phyloP scores from a whole-genome alignment of 2,888 invertebrate species.

The Prosapia bicincta region DNA sequence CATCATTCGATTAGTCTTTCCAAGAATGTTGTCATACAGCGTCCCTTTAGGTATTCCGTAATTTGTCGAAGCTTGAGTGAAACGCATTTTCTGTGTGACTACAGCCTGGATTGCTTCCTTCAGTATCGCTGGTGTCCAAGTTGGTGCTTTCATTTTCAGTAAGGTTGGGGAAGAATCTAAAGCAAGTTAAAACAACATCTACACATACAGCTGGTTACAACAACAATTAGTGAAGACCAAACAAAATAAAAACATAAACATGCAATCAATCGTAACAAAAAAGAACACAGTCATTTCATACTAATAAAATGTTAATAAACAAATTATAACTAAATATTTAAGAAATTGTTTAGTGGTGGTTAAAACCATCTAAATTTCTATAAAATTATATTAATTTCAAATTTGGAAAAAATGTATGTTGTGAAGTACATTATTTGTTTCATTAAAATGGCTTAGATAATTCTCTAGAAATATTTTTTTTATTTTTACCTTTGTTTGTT shows the following conservation, averaged over 20 bases:
- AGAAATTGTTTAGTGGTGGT: too few species aligned
- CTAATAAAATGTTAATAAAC: too few species aligned
- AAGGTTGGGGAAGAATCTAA: conserved; percentile 38
- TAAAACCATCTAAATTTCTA: too few species aligned
- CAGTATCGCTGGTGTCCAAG: conserved; percentile 70
- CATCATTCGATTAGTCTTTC: conserved; percentile 72
- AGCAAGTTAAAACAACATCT: conserved; percentile 36
- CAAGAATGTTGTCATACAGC: conserved; percentile 72
- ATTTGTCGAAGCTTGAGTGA: conserved; percentile 68
- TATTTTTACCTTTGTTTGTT: too few species aligned
- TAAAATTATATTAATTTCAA: too few species aligned
- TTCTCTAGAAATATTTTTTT: too few species aligned
- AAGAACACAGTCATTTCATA: too few species aligned
- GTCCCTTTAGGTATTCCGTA: conserved; percentile 75
- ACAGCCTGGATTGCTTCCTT: conserved; percentile 74
- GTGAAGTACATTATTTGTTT: too few species aligned
- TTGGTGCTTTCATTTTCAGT: conserved; percentile 69
- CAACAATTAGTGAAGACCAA: conserved; percentile 21
- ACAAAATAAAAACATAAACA: conserved; percentile 32
- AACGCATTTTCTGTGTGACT: conserved; percentile 70
- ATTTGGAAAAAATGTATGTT: too few species aligned
- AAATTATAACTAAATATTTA: too few species aligned
- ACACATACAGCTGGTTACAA: conserved; percentile 30
- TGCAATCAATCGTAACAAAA: too few species aligned
- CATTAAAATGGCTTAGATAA: too few species aligned